These are phyloP conservation scores for Troides helena DNA, from an alignment of 2,888 invertebrate species.

Conservation along the genomic window DNA sequence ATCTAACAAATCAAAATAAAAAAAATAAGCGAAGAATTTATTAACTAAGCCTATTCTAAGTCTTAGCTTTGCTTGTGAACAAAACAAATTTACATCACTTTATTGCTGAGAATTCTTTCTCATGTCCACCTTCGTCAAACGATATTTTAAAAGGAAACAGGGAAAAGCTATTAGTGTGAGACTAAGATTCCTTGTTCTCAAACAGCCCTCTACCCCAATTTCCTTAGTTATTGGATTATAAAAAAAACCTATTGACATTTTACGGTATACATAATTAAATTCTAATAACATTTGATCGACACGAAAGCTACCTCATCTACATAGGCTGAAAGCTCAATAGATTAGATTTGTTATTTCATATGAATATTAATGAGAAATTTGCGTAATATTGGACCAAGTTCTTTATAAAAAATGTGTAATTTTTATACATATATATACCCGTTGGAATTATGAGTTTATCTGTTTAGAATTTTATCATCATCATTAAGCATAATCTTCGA, in stretches of 20 bases:
- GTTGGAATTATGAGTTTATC: too few species aligned
- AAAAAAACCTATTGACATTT: constrained; percentile 43
- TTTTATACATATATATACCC: too few species aligned
- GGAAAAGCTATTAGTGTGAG: constrained; percentile 9
- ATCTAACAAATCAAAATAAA: background rate
- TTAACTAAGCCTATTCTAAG: background rate
- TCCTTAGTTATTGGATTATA: constrained; percentile 20
- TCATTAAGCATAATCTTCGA: too few species aligned
- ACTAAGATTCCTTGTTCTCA: constrained; percentile 4
- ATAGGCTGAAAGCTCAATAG: constrained; percentile 46
- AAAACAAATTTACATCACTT: background rate
- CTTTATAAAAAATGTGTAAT: too few species aligned
- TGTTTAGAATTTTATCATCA: too few species aligned
- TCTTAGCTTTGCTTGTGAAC: background rate
- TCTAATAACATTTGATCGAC: constrained; percentile 52
- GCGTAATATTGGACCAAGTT: background rate
- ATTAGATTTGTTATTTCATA: constrained; percentile 36
- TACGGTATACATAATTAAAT: constrained; percentile 61
- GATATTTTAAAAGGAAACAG: constrained; percentile 11
- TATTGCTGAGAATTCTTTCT: constrained; percentile 13
- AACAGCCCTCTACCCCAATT: constrained; percentile 10
- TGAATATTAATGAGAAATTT: constrained; percentile 31
- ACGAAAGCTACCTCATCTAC: constrained; percentile 37
- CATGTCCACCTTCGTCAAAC: constrained; percentile 15
- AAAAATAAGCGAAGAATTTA: background rate